Evolutionary conservation across 2,888 invertebrate species (phyloP).

Genomic region (Macaria liturata): DNA sequence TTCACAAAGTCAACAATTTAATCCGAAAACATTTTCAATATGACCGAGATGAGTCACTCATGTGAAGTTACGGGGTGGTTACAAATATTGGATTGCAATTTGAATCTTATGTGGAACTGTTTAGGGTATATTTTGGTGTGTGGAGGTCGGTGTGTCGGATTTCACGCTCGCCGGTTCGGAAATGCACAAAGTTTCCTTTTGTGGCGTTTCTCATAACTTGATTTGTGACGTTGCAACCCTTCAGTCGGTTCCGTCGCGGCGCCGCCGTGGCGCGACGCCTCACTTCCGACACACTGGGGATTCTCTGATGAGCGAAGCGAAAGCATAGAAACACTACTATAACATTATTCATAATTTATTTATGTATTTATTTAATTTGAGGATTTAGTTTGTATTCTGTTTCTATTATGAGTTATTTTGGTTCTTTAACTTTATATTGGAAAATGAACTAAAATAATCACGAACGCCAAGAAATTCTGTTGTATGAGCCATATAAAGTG

Average conservation of each 20-base stretch:
- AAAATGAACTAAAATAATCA: too few relatives aligned
- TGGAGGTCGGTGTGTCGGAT: slow-evolving; percentile 55
- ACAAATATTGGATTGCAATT: slow-evolving; percentile 20
- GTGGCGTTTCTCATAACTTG: slow-evolving; percentile 82
- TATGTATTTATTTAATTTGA: too few relatives aligned
- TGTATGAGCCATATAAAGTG: not conserved
- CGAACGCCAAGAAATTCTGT: too few relatives aligned
- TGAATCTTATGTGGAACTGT: slow-evolving; percentile 40
- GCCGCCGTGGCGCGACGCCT: slow-evolving; percentile 78
- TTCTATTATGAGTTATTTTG: too few relatives aligned
- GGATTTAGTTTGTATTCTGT: too few relatives aligned
- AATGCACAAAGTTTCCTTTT: slow-evolving; percentile 83
- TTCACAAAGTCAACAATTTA: slow-evolving; percentile 43
- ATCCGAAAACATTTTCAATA: slow-evolving; percentile 57
- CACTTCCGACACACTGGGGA: slow-evolving; percentile 55
- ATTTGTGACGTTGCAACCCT: slow-evolving; percentile 82
- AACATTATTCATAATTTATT: too few relatives aligned
- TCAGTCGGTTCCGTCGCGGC: slow-evolving; percentile 75
- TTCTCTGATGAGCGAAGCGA: slow-evolving; percentile 35
- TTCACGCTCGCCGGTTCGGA: slow-evolving; percentile 78
- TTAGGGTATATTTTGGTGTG: slow-evolving; percentile 49
- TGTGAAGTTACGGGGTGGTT: slow-evolving; percentile 41
- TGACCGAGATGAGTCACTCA: slow-evolving; percentile 53
- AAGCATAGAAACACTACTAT: not conserved
- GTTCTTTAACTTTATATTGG: too few relatives aligned